phyloP scores from a whole-genome alignment of 2,113 vertebrate species.

The Periophthalmus modestus region DNA sequence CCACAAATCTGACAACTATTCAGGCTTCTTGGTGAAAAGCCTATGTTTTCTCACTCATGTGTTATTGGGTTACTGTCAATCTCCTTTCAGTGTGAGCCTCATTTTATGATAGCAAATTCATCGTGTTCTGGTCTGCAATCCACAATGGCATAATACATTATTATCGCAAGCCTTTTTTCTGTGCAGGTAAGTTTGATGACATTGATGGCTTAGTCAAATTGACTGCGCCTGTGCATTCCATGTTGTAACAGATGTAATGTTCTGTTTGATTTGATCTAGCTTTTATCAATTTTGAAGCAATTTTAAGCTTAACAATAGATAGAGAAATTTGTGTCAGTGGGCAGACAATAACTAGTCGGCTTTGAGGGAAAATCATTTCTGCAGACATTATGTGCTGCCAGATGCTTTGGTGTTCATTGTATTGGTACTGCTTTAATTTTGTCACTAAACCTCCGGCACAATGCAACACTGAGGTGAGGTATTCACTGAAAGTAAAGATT shows the following conservation, averaged over 20 bases:
- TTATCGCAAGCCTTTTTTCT: conserved; percentile 18
- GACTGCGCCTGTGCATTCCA: background rate
- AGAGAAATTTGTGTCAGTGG: conserved; percentile 36
- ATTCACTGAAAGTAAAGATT: conserved; percentile 23
- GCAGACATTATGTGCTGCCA: conserved; percentile 44
- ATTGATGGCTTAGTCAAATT: conserved; percentile 37
- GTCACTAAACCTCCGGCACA: conserved; percentile 39
- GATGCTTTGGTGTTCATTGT: conserved; percentile 53
- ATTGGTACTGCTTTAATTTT: conserved; percentile 38
- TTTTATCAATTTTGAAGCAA: conserved; percentile 36
- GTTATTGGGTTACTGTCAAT: conserved; percentile 59
- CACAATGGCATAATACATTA: conserved; percentile 57
- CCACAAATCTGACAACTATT: conserved; percentile 66
- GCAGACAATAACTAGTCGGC: conserved; percentile 54
- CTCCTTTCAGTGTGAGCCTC: conserved; percentile 11
- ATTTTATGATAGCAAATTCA: conserved; percentile 49
- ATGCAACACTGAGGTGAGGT: conserved; percentile 38
- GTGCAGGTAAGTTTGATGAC: conserved; percentile 46
- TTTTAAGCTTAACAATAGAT: conserved; percentile 55
- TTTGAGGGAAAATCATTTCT: conserved; percentile 51
- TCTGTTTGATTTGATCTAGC: conserved; percentile 51
- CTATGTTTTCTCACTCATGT: conserved; percentile 32
- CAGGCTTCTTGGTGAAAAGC: conserved; percentile 60
- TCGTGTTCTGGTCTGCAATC: conserved; percentile 21
- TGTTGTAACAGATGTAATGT: conserved; percentile 36